Evolutionary conservation across 2,888 invertebrate species (phyloP), one percentile per base, ranked within the genome.

Genomic region (Embidobia sp.): DNA sequence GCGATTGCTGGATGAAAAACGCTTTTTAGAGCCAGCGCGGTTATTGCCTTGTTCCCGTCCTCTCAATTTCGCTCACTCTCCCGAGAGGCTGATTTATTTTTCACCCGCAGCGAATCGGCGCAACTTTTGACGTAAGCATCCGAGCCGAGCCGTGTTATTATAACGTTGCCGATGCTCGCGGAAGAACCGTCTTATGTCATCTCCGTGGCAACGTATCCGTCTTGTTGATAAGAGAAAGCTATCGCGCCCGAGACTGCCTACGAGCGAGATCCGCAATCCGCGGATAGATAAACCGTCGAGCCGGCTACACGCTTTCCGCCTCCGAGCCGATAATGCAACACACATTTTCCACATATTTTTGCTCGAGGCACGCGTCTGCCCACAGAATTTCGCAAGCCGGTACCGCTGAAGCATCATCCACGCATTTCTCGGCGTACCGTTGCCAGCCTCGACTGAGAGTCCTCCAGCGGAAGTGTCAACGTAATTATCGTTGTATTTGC

Each of bases 401-500:
- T 27, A 37, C 27, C 10, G 57, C 27, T 46, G 33, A 35, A 46
- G 67, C 33, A 49, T 67, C 69, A 42, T 70, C 70, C 61, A 61
- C 70, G 53, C 53, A 70, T 11, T 69, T 44, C 44, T 19, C 18
- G 59, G 19, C 42, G 10, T 29, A 16, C 15, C 42, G 40, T 40
- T 49, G 63, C 40, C 49, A 33, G 35, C 13, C 40, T 37, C 7
- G 44, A 27, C 44, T 66, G 8, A 35, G 46, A 57, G 49, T 31
- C 46, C 63, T 42, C 73, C 19, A 66, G 53, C 74, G 67, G 74
- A 67, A 75, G 74, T 67, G 67, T 67, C 74, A 61, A 75, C 74
- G 61, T 67, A 75, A 75, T 75, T 67, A 67, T 67, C 67, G 61
- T 40, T 67, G n/a, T n/a, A 26, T 67, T 67, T 53, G 61, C 55